Conservation (phyloP, 1,140 invertebrate species). For the Nomia melanderi region DNA sequence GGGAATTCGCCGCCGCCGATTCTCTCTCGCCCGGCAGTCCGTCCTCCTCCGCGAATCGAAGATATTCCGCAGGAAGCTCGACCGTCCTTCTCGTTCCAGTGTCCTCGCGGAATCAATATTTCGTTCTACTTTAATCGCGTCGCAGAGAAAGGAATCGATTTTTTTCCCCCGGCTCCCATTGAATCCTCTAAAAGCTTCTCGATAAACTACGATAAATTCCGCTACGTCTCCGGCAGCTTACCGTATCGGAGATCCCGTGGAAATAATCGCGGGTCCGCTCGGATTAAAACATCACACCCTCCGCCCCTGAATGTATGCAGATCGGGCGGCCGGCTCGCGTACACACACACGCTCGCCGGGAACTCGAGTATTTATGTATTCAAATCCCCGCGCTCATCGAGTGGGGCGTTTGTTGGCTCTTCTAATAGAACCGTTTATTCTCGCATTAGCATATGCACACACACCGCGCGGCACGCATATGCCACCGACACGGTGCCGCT, state of each 20-base stretch:
- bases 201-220: neutral
- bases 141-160: neutral
- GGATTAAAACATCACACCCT: conserved; percentile 75
- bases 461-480: conserved; percentile 54
- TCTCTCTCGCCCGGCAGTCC: conserved; percentile 1
- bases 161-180: neutral
- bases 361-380: conserved; percentile 78
- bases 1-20: conserved; percentile 52
- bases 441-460: conserved; percentile 78
- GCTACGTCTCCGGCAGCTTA: neutral
- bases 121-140: neutral
- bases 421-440: conserved; percentile 79
- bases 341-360: conserved; percentile 65
- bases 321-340: conserved; percentile 63
- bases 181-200: neutral
- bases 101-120: neutral
- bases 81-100: neutral
- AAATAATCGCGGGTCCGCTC: conserved; percentile 55
- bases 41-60: conserved; percentile 23
- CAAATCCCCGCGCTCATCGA: conserved; percentile 78
- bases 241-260: conserved; percentile 13
- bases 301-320: conserved; percentile 70
- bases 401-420: conserved; percentile 76
- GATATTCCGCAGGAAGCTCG: conserved; percentile 14
- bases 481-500: conserved; percentile 39